Evolutionary conservation across 2,888 invertebrate species (phyloP), one percentile per base, ranked within the genome.

Genomic region (Erebia ligea): DNA sequence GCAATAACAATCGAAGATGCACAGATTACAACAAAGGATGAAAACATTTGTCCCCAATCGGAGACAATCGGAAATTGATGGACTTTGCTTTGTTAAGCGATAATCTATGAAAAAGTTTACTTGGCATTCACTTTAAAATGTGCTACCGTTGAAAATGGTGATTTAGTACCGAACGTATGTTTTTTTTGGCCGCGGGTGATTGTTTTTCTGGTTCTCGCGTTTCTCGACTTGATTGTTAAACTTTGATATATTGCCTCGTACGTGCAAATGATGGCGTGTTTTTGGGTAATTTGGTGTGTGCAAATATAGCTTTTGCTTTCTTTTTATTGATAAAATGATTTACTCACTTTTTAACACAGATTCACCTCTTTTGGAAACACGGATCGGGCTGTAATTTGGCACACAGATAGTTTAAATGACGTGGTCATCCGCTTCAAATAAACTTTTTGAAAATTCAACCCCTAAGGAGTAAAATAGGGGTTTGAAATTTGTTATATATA

Each of bases 111-210:
- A 71, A 71, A 72, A 68, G 45, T 69, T 69, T 50, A 59, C 19
- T 57, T 66, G 56, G 56, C 66, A 64, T 64, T 54, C 54, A 64
- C 66, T 56, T 66, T 66, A 57, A n/a, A n/a, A 66, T 66, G 66
- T 80, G 84, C 80, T 80, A 77, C 82, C 87, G 86, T 82, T 77
- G 81, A 87, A 77, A 89, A 90, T 89, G 74, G 76, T 87, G 86
- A 90, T 90, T 90, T 89, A 90, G 80, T 78, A 80, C 79, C 76
- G 74, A 76, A 77, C 67, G 79, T 79, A 75, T 45, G 42, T 57
- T 81, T 80, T 79, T 76, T 76, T 76, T 68, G 68, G 64, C 68
- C 42, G 54, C 19, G 67, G 71, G 73, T 70, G 65, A 69, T 65
- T 65, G 65, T 65, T 73, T 73, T 63, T 42, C 68, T 11, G 21